Evolutionary conservation across 1,140 invertebrate species (phyloP).

Genomic region (Macrosteles quadrilineatus): DNA sequence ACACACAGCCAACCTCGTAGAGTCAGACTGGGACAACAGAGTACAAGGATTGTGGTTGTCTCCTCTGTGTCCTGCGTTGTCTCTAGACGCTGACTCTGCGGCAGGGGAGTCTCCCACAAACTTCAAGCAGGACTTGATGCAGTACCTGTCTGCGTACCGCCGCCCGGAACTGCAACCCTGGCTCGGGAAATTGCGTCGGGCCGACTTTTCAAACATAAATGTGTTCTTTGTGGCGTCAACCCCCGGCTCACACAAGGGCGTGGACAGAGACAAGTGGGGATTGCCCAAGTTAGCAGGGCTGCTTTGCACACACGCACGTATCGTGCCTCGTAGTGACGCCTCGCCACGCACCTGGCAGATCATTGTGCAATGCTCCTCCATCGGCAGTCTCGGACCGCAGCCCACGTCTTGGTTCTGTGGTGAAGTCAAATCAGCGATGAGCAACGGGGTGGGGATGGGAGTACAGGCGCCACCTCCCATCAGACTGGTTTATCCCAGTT

Average conservation of each 20-base stretch:
- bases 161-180: conserved; percentile 67
- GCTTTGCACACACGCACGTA: conserved; percentile 61
- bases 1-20: conserved; percentile 90
- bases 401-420: conserved; percentile 68
- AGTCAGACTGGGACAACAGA: conserved; percentile 60
- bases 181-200: conserved; percentile 68
- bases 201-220: conserved; percentile 79
- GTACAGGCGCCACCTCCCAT: conserved; percentile 39
- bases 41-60: conserved; percentile 76
- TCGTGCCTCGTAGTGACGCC: conserved; percentile 57
- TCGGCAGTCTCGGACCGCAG: conserved; percentile 78
- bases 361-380: conserved; percentile 86
- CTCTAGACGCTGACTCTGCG: conserved; percentile 53
- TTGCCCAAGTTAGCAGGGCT: conserved; percentile 68
- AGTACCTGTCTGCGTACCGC: conserved; percentile 78
- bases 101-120: conserved; percentile 79
- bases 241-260: conserved; percentile 74
- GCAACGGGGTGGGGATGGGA: conserved; percentile 14
- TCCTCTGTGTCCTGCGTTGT: conserved; percentile 68
- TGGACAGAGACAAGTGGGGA: conserved; percentile 63
- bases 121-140: conserved; percentile 84
- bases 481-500: conserved; percentile 66
- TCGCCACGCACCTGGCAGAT: conserved; percentile 63
- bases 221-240: conserved; percentile 84
- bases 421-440: conserved; percentile 61